These are phyloP conservation scores for Eupelmus urozonus DNA, from an alignment of 2,888 invertebrate species.

Conservation along the genomic window DNA sequence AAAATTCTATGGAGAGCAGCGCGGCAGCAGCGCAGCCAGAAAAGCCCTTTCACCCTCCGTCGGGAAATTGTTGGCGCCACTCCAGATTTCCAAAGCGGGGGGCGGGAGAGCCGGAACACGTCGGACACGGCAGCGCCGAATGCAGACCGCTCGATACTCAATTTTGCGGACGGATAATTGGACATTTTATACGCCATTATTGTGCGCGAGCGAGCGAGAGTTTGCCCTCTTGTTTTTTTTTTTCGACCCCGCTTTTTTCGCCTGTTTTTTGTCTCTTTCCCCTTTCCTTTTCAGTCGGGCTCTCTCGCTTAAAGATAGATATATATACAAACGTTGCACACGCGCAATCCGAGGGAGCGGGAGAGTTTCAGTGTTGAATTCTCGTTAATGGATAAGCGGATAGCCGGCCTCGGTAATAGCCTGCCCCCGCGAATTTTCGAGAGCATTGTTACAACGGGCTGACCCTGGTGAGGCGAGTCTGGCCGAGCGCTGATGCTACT, in stretches of 20 bases:
- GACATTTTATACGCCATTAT: slow-evolving; percentile 62
- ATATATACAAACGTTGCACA: not conserved
- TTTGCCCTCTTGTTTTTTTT: not conserved
- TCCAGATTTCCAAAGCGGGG: slow-evolving; percentile 64
- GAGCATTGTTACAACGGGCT: too few relatives aligned
- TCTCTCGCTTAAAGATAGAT: not conserved
- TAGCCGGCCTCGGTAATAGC: slow-evolving; percentile 33
- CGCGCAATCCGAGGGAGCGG: not conserved
- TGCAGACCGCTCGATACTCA: slow-evolving; percentile 65
- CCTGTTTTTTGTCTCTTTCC: not conserved
- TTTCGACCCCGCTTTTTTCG: not conserved
- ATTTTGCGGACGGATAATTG: slow-evolving; percentile 66
- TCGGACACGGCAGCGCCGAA: slow-evolving; percentile 10
- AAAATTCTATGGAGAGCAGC: slow-evolving; percentile 52
- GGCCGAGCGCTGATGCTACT: too few relatives aligned
- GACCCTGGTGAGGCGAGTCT: too few relatives aligned
- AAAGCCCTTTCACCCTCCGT: slow-evolving; percentile 34
- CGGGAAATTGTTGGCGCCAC: slow-evolving; percentile 63
- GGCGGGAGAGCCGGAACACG: too few relatives aligned
- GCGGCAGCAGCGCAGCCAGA: slow-evolving; percentile 38
- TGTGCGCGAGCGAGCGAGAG: not conserved
- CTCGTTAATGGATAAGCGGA: slow-evolving; percentile 68
- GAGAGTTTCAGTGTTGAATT: slow-evolving; percentile 2
- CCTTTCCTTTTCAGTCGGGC: not conserved
- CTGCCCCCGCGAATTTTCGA: too few relatives aligned